Base-by-base conservation (phyloP, 1,140 invertebrate genomes). In the Rhynchophorus ferrugineus region DNA sequence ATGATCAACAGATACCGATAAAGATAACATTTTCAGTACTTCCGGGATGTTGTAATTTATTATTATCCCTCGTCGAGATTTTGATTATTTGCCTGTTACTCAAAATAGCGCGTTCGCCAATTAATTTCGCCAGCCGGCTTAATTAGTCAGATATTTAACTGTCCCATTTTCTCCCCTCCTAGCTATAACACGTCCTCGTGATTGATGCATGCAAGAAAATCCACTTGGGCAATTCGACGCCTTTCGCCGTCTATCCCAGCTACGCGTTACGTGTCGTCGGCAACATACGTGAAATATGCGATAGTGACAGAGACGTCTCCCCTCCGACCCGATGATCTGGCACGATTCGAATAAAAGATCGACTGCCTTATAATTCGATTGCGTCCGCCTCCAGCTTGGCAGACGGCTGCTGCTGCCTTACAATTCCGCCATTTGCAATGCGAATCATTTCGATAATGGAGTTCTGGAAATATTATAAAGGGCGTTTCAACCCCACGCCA, bases 121-220 rank as follows among this genome's bases (percentile, higher is more conserved):
- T n/a, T n/a, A n/a, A n/a, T n/a, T n/a, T n/a, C n/a, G n/a, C n/a
- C n/a, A n/a, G n/a, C n/a, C n/a, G n/a, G n/a, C n/a, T n/a, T n/a
- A n/a, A n/a, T n/a, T n/a, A n/a, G n/a, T n/a, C n/a, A n/a, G n/a
- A n/a, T n/a, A n/a, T n/a, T n/a, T n/a, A n/a, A n/a, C n/a, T n/a
- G n/a, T n/a, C n/a, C n/a, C n/a, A n/a, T n/a, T n/a, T 46, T 37
- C 51, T 42, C 11, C 17, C 24, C 34, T n/a, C 45, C 42, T 33
- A 21, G 37, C 51, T 22, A 44, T 46, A 49, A 42, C 52, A 54
- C 49, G 55, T 53, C 48, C 22, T 21, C 20, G 45, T 57, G 55
- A 57, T 57, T 58, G 56, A 58, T 58, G 56, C 24, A 35, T 48
- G 56, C 51, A 58, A 58, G 56, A 54, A 58, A 58, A 54, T 54